These are phyloP conservation scores for Squalus acanthias DNA, from an alignment of 2,797 vertebrate species.

Conservation along the genomic window DNA sequence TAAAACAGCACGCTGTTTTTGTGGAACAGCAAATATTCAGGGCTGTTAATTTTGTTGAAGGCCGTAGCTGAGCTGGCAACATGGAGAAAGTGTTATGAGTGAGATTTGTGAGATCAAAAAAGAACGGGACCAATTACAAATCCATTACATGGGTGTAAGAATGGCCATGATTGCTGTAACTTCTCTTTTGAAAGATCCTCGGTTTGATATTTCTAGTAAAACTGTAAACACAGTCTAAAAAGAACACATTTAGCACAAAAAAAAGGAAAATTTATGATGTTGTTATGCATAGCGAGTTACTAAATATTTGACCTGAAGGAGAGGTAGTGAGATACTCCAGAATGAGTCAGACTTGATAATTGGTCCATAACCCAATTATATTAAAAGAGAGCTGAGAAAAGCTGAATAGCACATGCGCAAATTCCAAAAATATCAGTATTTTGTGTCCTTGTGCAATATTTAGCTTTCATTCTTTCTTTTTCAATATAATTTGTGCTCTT, in stretches of 20 bases:
- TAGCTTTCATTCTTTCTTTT: background rate
- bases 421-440: background rate
- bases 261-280: background rate
- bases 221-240: background rate
- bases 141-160: background rate
- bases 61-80: background rate
- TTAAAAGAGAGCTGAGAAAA: background rate
- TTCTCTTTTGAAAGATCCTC: background rate
- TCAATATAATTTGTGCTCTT: background rate
- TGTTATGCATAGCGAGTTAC: background rate
- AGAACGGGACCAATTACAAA: background rate
- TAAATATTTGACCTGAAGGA: background rate
- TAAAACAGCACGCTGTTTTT: background rate
- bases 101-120: too few species aligned
- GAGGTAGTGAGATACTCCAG: too few species aligned
- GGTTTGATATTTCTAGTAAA: background rate
- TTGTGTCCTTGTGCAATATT: background rate
- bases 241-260: background rate
- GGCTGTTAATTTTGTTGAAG: background rate
- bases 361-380: background rate
- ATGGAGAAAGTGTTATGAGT: background rate
- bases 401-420: background rate
- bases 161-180: background rate
- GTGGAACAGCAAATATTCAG: too few species aligned
- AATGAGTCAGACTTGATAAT: background rate